Percentiles rank a stretch among this genome's conserved stretches.
These are phyloP conservation scores for Disparrhopalites patrizii DNA, from an alignment of 2,888 invertebrate species.

Conservation along the genomic window DNA sequence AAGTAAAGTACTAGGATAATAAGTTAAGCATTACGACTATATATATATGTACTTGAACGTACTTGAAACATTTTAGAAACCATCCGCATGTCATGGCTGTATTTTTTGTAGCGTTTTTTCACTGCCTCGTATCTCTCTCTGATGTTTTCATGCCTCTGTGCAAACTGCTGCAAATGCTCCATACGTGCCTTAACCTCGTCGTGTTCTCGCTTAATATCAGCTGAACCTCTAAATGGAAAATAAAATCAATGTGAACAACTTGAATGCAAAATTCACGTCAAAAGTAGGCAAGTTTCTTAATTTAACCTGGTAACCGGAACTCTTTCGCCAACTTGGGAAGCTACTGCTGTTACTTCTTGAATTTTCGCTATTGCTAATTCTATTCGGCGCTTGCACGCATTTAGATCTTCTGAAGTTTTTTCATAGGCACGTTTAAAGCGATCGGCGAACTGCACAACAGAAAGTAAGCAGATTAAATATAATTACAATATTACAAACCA, in stretches of 20 bases:
- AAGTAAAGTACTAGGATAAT: no score
- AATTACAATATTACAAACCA: neutral
- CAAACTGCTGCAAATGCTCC: slow-evolving; percentile 4
- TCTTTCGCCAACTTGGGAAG: neutral
- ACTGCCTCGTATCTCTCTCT: slow-evolving; percentile 10
- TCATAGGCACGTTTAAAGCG: neutral
- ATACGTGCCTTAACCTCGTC: neutral
- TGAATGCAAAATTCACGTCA: neutral
- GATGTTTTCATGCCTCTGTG: neutral
- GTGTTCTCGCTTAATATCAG: slow-evolving; percentile 11
- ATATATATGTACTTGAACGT: no score
- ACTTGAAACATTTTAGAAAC: slow-evolving; percentile 1
- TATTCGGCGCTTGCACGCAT: neutral
- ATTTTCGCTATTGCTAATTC: neutral
- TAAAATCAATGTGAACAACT: neutral
- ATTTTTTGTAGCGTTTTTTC: slow-evolving; percentile 4
- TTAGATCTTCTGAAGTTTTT: neutral
- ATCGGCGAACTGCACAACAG: neutral
- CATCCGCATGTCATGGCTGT: neutral
- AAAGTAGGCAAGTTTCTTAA: neutral
- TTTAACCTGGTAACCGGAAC: slow-evolving; percentile 4
- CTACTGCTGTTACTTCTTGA: neutral
- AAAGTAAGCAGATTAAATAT: neutral
- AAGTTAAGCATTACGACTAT: no score
- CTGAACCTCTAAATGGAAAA: neutral